Conservation (phyloP, 2,797 vertebrate species). For the Mycteria americana region DNA sequence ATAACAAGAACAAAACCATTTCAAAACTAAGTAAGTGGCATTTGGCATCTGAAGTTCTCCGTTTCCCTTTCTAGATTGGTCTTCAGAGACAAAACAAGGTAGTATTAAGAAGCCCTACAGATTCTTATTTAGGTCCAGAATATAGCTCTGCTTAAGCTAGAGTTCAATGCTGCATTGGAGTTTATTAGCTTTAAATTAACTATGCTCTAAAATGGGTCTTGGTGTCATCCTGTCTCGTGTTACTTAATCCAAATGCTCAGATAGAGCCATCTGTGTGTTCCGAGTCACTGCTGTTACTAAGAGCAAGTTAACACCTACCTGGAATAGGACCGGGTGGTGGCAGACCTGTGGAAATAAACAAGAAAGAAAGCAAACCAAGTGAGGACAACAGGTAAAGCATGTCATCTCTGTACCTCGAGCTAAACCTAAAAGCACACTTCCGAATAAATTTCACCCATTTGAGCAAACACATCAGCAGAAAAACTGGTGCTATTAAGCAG, state of each 20-base stretch:
- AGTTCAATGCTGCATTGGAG: background rate
- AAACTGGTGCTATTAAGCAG: background rate
- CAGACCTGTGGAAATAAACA: constrained; percentile 49
- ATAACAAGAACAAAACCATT: background rate
- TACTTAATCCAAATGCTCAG: background rate
- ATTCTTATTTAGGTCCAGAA: background rate
- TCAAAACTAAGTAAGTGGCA: background rate
- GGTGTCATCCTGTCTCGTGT: background rate
- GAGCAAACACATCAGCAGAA: background rate
- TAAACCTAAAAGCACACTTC: background rate
- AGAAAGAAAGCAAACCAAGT: background rate
- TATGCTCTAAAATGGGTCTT: background rate
- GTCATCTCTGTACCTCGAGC: background rate
- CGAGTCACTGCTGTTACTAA: background rate
- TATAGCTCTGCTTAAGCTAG: background rate
- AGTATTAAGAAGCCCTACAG: background rate
- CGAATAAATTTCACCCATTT: background rate
- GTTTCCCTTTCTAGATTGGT: background rate
- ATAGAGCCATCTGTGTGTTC: background rate
- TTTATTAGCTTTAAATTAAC: background rate
- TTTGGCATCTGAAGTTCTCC: background rate
- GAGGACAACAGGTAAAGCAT: background rate
- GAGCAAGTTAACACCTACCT: constrained; percentile 44
- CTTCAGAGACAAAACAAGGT: background rate
- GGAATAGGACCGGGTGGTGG: constrained; percentile 68